A percentile compares a stretch with the other conserved stretches of the same genome.
Evolutionary conservation across 1,140 invertebrate genomes (phyloP).

Genomic region (Heliothis subflexa): DNA sequence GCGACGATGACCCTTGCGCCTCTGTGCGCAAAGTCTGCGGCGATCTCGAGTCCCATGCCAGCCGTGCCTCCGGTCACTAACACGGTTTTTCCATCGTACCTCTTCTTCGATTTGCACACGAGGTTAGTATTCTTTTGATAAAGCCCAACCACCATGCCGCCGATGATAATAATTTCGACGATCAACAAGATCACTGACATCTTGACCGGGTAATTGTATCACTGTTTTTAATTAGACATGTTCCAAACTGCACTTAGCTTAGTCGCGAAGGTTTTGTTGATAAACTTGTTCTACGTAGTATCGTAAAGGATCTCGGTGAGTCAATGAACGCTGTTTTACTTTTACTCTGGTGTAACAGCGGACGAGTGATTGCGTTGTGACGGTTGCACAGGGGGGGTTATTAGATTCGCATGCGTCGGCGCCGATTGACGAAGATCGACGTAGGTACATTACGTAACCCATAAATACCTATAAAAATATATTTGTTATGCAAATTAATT

Average conservation of each 20-base stretch:
- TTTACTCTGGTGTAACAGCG: constrained; percentile 53
- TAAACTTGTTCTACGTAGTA: constrained; percentile 3
- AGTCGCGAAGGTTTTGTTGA: background rate
- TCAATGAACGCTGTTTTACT: constrained; percentile 54
- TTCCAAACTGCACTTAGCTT: background rate
- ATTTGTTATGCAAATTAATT: too few species aligned
- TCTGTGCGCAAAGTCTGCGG: constrained; percentile 88
- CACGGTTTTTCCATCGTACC: constrained; percentile 67
- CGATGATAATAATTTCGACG: constrained; percentile 52
- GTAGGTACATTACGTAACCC: background rate
- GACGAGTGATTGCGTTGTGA: constrained; percentile 40
- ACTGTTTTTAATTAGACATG: background rate
- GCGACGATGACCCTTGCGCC: constrained; percentile 90
- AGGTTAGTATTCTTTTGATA: constrained; percentile 73
- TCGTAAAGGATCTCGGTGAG: constrained; percentile 19
- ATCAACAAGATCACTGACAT: constrained; percentile 62
- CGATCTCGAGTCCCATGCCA: constrained; percentile 93
- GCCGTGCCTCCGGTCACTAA: constrained; percentile 92
- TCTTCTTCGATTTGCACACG: constrained; percentile 66
- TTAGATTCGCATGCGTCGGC: constrained; percentile 21
- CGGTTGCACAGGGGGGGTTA: constrained; percentile 35
- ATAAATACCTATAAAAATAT: background rate
- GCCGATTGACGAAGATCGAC: constrained; percentile 2
- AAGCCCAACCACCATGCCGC: constrained; percentile 58
- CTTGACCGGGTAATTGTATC: constrained; percentile 2